Conservation (phyloP, 2,797 vertebrate genomes). For the Tympanoctomys barrerae region DNA sequence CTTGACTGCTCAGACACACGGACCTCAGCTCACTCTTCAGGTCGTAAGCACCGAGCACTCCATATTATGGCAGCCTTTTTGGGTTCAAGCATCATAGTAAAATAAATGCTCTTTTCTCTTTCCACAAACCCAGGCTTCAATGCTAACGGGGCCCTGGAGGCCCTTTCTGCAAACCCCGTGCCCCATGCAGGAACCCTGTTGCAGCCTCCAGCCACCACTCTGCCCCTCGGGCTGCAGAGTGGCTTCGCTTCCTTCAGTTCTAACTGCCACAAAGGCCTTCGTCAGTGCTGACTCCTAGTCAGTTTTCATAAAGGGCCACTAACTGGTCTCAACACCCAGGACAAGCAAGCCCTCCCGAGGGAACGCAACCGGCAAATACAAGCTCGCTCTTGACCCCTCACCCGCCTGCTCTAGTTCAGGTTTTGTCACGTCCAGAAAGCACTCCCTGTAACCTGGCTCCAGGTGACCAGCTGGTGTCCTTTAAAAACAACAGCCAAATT, state of each 20-base stretch:
- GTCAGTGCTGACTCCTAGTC: background rate
- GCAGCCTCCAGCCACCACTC: background rate
- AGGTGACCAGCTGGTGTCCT: background rate
- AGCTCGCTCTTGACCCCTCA: too few species aligned
- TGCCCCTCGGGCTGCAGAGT: background rate
- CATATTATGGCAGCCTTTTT: slow-evolving; percentile 61
- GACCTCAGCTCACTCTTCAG: slow-evolving; percentile 64
- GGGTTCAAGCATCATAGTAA: slow-evolving; percentile 65
- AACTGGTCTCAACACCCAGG: background rate
- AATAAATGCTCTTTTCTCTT: slow-evolving; percentile 68
- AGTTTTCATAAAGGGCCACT: background rate
- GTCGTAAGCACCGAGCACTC: slow-evolving; percentile 20
- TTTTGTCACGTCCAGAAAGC: slow-evolving; percentile 5
- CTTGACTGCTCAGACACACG: slow-evolving; percentile 52
- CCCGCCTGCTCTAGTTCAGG: background rate
- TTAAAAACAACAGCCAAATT: background rate
- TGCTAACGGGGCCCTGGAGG: slow-evolving; percentile 57
- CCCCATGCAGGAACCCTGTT: slow-evolving; percentile 32
- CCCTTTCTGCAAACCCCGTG: slow-evolving; percentile 58
- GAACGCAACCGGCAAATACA: background rate
- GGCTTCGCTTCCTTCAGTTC: background rate
- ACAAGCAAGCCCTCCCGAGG: background rate
- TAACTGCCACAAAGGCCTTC: slow-evolving; percentile 6
- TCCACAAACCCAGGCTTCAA: slow-evolving; percentile 61
- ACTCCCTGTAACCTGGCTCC: background rate